phyloP scores from a whole-genome alignment of 2,113 vertebrate genomes.

The Capreolus pygargus region DNA sequence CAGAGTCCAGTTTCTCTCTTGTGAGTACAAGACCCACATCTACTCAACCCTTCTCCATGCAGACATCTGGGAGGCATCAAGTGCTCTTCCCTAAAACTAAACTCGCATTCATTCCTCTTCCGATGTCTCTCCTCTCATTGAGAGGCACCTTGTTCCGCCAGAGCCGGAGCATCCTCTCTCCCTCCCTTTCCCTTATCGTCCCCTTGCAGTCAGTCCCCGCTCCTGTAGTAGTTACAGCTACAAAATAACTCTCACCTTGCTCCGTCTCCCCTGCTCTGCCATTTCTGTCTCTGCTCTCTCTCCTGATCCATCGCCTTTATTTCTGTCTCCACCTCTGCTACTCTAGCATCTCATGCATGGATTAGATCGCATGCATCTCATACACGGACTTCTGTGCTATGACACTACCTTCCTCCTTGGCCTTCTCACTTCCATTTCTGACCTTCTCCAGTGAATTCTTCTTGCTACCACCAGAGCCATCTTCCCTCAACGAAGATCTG shows the following conservation, averaged over 20 bases:
- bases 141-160: neutral
- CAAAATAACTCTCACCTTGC: neutral
- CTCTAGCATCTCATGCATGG: rapidly evolving
- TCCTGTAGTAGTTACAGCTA: neutral
- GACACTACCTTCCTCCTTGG: rapidly evolving
- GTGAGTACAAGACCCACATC: neutral
- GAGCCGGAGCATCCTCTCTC: too few species aligned
- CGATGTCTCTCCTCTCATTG: neutral
- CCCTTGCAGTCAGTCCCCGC: neutral
- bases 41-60: neutral
- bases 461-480: neutral
- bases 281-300: neutral
- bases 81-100: neutral
- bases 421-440: neutral
- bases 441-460: neutral
- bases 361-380: rapidly evolving
- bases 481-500: neutral
- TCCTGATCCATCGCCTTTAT: neutral
- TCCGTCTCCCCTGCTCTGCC: too few species aligned
- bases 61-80: neutral
- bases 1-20: neutral
- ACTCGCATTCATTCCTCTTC: neutral
- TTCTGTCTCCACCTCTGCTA: rapidly evolving
- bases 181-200: neutral
- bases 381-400: rapidly evolving